These are phyloP conservation scores for Rhamnusium bicolor DNA, from an alignment of 2,888 invertebrate genomes.

Conservation along the genomic window DNA sequence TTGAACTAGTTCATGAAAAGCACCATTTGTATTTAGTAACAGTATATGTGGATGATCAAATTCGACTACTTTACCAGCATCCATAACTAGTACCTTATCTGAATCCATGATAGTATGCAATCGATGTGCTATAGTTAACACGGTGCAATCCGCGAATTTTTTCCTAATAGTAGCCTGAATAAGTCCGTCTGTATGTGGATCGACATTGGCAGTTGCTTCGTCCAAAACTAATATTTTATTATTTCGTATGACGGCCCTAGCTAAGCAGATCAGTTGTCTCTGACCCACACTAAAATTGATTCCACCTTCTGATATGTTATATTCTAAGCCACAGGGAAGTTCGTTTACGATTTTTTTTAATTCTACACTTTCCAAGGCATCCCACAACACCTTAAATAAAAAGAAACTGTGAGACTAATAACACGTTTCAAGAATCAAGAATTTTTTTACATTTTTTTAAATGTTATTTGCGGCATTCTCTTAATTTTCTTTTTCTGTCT, in stretches of 20 bases:
- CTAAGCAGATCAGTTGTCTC: background rate
- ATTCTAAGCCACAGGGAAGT: background rate
- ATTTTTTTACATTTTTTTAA: too few relatives aligned
- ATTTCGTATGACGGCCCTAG: constrained; percentile 1
- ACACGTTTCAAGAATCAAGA: too few relatives aligned
- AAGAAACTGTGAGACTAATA: too few relatives aligned
- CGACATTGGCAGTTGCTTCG: background rate
- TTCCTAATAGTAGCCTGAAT: background rate
- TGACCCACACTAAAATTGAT: background rate
- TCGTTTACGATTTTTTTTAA: background rate
- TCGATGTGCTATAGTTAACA: background rate
- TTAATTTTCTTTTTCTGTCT: too few relatives aligned
- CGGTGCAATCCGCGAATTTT: background rate
- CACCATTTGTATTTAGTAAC: background rate
- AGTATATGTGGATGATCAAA: background rate
- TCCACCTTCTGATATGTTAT: background rate
- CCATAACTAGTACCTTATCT: background rate
- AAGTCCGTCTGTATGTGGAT: background rate
- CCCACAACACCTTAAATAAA: background rate
- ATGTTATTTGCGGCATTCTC: background rate
- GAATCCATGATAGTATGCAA: background rate
- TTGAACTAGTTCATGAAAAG: background rate
- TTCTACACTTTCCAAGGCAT: background rate
- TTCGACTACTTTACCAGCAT: background rate
- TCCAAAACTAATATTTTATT: background rate